A percentile compares a stretch with the other conserved stretches of the same genome.
Conservation (phyloP, 2,888 invertebrate species). For the Amiota minor region DNA sequence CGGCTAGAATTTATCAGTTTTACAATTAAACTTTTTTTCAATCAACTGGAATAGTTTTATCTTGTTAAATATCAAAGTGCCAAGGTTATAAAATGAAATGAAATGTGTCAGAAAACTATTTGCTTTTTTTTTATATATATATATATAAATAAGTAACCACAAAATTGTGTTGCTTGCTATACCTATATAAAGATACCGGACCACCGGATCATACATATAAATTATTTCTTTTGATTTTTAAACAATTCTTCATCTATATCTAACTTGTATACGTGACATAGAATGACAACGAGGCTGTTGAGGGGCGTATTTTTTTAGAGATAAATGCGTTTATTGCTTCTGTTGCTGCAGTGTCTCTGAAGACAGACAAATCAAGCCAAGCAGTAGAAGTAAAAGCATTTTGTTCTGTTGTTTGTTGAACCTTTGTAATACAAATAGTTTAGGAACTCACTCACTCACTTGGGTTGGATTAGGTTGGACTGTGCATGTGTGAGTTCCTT, state of each 20-base stretch:
- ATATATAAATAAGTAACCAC: slow-evolving; percentile 10
- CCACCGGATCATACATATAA: too few species aligned
- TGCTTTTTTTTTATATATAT: neutral
- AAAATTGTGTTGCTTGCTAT: neutral
- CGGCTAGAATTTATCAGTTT: slow-evolving; percentile 35
- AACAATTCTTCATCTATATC: too few species aligned
- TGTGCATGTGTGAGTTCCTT: neutral
- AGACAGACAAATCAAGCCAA: too few species aligned
- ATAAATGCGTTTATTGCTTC: too few species aligned
- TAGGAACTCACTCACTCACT: neutral
- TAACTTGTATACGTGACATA: too few species aligned
- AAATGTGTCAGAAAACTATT: slow-evolving; percentile 9
- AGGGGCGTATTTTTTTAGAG: too few species aligned
- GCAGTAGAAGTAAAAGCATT: neutral
- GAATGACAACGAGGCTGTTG: too few species aligned
- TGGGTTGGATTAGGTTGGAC: neutral
- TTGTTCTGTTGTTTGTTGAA: slow-evolving; percentile 8
- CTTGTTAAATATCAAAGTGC: slow-evolving; percentile 9
- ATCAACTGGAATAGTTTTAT: slow-evolving; percentile 1
- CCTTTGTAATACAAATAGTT: slow-evolving; percentile 22
- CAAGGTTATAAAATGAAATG: slow-evolving; percentile 13
- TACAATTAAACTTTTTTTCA: neutral
- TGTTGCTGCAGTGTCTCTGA: too few species aligned
- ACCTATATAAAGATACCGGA: too few species aligned
- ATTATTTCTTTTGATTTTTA: too few species aligned